Percentiles rank a stretch among this genome's conserved stretches.
Evolutionary conservation across 2,113 vertebrate genomes (phyloP).

Genomic region (Acinonyx jubatus): DNA sequence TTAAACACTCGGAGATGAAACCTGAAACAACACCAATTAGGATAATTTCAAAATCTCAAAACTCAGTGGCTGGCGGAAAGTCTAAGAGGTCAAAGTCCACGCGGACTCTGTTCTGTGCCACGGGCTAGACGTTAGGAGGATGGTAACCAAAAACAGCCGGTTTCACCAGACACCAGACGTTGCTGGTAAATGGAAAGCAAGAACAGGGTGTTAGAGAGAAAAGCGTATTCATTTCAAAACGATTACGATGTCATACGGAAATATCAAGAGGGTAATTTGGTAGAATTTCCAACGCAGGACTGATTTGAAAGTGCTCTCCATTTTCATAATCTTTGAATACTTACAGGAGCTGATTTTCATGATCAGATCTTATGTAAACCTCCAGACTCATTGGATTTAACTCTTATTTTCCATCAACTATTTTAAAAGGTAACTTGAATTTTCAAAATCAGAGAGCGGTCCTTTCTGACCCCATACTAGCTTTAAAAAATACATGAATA

Average conservation of each 20-base stretch:
- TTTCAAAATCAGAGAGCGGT: neutral
- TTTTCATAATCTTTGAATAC: neutral
- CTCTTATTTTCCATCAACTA: neutral
- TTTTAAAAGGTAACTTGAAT: neutral
- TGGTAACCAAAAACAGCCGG: neutral
- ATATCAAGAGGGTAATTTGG: neutral
- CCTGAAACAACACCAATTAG: neutral
- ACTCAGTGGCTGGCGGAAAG: neutral
- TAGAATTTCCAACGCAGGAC: neutral
- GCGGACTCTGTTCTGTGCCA: accelerated
- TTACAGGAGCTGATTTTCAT: neutral
- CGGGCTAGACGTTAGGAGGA: accelerated
- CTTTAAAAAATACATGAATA: neutral
- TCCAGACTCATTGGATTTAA: neutral
- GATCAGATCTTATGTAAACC: neutral
- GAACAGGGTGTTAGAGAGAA: neutral
- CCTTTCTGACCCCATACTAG: neutral
- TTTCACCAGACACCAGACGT: accelerated
- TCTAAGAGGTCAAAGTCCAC: neutral
- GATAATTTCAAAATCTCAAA: neutral
- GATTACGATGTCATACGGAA: accelerated
- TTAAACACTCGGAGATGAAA: neutral
- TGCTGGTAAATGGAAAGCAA: accelerated
- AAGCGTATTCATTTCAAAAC: neutral
- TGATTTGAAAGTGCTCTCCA: neutral